Evolutionary conservation across 1,140 invertebrate genomes (phyloP).

Genomic region (Ceratitis capitata): DNA sequence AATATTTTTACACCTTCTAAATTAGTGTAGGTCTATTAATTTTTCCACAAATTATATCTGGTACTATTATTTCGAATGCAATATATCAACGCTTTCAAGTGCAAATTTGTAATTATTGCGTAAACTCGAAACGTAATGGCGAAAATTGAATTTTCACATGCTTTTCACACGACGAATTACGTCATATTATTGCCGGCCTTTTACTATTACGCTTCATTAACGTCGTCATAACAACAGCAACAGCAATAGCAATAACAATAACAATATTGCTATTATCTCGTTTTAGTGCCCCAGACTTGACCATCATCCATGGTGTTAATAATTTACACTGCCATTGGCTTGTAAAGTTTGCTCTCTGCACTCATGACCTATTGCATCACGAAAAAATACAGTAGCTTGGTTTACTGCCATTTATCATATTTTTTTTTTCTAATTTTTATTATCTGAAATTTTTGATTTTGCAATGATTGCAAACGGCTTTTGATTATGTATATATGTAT

Average conservation of each 20-base stretch:
- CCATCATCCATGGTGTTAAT: constrained; percentile 4
- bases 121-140: not conserved
- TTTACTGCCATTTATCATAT: not conserved
- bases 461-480: not conserved
- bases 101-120: no score
- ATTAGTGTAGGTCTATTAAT: no score
- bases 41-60: no score
- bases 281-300: constrained; percentile 16
- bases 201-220: not conserved
- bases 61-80: no score
- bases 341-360: not conserved
- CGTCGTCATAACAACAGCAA: constrained; percentile 18
- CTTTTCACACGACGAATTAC: not conserved
- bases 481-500: not conserved
- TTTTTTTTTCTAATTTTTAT: not conserved
- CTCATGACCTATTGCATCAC: constrained; percentile 24
- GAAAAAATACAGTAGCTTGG: not conserved
- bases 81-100: no score
- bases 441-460: constrained; percentile 1
- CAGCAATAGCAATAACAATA: no score
- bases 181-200: not conserved
- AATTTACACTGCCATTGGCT: not conserved
- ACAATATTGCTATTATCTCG: not conserved
- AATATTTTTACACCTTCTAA: no score
- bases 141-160: not conserved